phyloP scores from a whole-genome alignment of 2,797 vertebrate species.

The Pseudotriccus pelzelni region DNA sequence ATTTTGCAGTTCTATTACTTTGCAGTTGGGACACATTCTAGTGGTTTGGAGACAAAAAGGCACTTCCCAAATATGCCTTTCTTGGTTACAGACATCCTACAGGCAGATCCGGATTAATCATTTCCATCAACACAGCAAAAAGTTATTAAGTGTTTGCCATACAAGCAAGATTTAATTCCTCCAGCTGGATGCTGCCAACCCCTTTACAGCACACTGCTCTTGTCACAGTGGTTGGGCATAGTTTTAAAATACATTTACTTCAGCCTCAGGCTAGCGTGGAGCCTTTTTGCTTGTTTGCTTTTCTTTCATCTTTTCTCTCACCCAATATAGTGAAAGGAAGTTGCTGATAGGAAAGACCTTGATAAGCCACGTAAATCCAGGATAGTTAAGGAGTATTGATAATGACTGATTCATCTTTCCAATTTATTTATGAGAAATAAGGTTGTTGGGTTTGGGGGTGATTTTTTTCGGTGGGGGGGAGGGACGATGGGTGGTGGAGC shows the following conservation, averaged over 20 bases:
- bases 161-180: slow-evolving; percentile 55
- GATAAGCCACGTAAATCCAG: background rate
- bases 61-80: background rate
- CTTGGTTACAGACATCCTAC: background rate
- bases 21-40: background rate
- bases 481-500: too few species aligned
- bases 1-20: background rate
- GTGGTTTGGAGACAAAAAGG: background rate
- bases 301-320: slow-evolving; percentile 17
- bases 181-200: slow-evolving; percentile 16
- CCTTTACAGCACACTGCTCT: slow-evolving; percentile 17
- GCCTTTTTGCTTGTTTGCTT: slow-evolving; percentile 36
- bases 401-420: background rate
- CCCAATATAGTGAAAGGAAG: background rate
- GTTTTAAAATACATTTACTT: slow-evolving; percentile 59
- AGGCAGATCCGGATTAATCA: background rate
- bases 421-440: background rate
- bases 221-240: slow-evolving; percentile 40
- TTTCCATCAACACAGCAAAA: slow-evolving; percentile 20
- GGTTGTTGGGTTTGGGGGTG: fast-evolving
- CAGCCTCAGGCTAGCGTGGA: slow-evolving; percentile 25
- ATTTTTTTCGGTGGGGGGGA: background rate
- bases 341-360: background rate
- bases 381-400: background rate
- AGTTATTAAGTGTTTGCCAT: slow-evolving; percentile 22